Percentiles rank a stretch among this genome's conserved stretches.
phyloP scores from a whole-genome alignment of 2,113 vertebrate genomes.

The Syngnathus typhle region DNA sequence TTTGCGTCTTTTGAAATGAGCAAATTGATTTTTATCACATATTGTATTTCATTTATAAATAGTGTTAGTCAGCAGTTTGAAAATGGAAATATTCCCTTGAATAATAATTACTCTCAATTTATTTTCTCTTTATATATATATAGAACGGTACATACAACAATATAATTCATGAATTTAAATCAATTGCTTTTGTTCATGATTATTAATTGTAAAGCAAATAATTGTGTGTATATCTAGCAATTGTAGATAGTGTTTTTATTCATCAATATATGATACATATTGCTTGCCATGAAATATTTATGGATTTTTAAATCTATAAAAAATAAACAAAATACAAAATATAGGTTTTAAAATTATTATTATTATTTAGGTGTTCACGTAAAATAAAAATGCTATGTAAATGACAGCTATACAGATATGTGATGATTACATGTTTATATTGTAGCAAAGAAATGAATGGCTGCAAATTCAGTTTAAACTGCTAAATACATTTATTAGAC shows the following conservation, averaged over 20 bases:
- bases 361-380: too few species aligned
- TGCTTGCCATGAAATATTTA: too few species aligned
- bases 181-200: background rate
- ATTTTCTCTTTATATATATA: background rate
- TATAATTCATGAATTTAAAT: background rate
- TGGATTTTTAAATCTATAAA: too few species aligned
- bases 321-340: too few species aligned
- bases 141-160: background rate
- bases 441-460: too few species aligned
- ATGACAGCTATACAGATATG: background rate
- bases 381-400: background rate
- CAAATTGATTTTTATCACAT: background rate
- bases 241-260: background rate
- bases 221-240: background rate
- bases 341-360: too few species aligned
- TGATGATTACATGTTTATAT: background rate
- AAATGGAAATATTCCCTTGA: background rate
- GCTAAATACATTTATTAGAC: background rate
- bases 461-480: background rate
- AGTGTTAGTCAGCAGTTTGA: background rate
- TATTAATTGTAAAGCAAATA: background rate
- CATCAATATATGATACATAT: background rate
- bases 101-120: background rate
- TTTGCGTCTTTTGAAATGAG: background rate
- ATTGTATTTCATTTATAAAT: background rate